A percentile compares a stretch with the other conserved stretches of the same genome.
These are phyloP conservation scores for Oophaga pumilio DNA, from an alignment of 2,113 vertebrate species.

Conservation along the genomic window DNA sequence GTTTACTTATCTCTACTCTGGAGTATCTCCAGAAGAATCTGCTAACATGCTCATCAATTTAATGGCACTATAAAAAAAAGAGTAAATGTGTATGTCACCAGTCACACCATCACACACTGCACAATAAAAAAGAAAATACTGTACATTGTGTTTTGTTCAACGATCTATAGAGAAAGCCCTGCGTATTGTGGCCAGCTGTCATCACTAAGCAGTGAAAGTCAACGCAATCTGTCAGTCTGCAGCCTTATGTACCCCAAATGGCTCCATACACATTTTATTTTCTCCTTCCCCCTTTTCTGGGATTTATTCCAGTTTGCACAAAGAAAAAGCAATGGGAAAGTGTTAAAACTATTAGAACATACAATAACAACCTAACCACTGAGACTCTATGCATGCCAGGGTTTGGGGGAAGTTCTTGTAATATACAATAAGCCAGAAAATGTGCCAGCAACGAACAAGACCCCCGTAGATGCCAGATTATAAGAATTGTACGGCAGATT, in stretches of 20 bases:
- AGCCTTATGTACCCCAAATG: not conserved
- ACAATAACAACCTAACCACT: not conserved
- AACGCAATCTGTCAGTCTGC: not conserved
- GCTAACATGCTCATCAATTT: no score
- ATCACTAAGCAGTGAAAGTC: conserved; percentile 4
- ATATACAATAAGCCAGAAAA: no score
- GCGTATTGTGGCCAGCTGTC: not conserved
- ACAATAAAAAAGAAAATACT: not conserved
- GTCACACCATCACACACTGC: not conserved
- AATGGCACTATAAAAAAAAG: no score
- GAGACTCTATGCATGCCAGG: not conserved
- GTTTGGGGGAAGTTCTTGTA: not conserved
- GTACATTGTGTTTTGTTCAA: not conserved
- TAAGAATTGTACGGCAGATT: no score
- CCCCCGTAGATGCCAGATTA: no score
- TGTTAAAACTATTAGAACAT: no score
- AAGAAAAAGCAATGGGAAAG: no score
- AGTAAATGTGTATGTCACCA: not conserved
- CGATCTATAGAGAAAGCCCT: not conserved
- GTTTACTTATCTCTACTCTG: no score
- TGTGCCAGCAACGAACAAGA: no score
- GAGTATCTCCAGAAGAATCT: no score
- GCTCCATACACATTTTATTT: not conserved
- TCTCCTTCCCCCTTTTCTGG: not conserved
- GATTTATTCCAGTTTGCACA: not conserved